These are phyloP conservation scores for Pygmarrhopalites habei DNA, from an alignment of 1,140 invertebrate genomes.

Conservation along the genomic window DNA sequence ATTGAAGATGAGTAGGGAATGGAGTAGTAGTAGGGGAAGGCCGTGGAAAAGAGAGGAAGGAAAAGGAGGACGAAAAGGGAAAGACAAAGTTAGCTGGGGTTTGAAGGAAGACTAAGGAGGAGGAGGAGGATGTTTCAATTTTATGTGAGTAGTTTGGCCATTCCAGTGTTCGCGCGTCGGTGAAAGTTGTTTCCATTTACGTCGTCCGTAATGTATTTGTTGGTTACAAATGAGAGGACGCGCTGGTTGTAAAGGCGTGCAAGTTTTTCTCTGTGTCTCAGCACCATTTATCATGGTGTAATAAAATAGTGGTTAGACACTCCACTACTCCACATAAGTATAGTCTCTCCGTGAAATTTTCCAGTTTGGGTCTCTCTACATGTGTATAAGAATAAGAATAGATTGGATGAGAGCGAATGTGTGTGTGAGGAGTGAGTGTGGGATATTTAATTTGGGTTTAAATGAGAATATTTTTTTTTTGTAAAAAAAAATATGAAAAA, in stretches of 20 bases:
- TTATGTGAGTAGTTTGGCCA: too few species aligned
- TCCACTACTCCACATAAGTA: too few species aligned
- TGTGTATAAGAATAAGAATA: background rate
- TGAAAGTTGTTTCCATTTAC: constrained; percentile 3
- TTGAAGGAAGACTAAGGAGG: too few species aligned
- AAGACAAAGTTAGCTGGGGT: too few species aligned
- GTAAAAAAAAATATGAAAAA: background rate
- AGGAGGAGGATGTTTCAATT: too few species aligned
- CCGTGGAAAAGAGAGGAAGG: too few species aligned
- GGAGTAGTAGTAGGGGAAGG: too few species aligned
- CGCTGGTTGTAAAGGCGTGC: background rate
- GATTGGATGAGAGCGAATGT: background rate
- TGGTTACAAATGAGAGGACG: constrained; percentile 5
- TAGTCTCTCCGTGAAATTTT: background rate
- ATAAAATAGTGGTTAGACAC: too few species aligned
- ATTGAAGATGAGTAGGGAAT: too few species aligned
- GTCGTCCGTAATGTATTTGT: background rate
- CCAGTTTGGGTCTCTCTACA: background rate
- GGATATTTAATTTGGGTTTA: background rate
- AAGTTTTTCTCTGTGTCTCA: background rate
- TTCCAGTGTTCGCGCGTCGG: background rate
- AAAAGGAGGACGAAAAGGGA: too few species aligned
- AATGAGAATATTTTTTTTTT: background rate
- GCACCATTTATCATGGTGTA: constrained; percentile 4
- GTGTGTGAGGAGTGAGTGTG: background rate